Evolutionary conservation across 2,888 invertebrate genomes (phyloP), one percentile per base, ranked within the genome.

Genomic region (Tillus elongatus): DNA sequence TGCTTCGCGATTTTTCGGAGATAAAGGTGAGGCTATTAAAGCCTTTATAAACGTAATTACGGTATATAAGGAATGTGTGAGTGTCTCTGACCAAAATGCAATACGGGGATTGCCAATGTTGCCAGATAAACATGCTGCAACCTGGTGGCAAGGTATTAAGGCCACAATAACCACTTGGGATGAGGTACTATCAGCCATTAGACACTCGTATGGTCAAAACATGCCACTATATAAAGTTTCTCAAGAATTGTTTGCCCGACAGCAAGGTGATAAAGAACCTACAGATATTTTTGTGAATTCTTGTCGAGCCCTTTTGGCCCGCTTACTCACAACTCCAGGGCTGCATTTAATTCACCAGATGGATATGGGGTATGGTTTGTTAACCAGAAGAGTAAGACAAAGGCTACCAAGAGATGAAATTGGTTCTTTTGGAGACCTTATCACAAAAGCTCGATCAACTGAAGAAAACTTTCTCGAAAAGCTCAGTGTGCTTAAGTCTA

Each of bases 71-170:
- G 43, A 45, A 13, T 53, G 51, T 35, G 30, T 41, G n/a, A 37
- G 41, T 27, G 37, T 52, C 4, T 32, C 45, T 4, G 47, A 51
- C 32, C 34, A 27, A 19, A 46, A 43, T 16, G 51, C 51, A 10
- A 15, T 50, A n/a, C 40, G 39, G 13, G 52, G 50, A 9, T 33
- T 52, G 15, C 41, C 50, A 1, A 49, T 53, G 48, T 39, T 52
- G 11, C 27, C 53, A 3, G 43, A 44, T 14, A 35, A 34, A 11
- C 15, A 30, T 29, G 50, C 47, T 15, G 49, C 47, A 3, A 40
- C 44, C 8, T 52, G 49, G 47, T 19, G 24, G 24, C 24, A 19
- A 19, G 24, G 24, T 8, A 19, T n/a, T 19, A 6, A 19, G 6
- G 6, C 24, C 6, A 19, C 24, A 19, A n/a, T 38, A 40, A 33